Evolutionary conservation across 2,797 vertebrate species (phyloP).

Genomic region (Lagocephalus sceleratus): DNA sequence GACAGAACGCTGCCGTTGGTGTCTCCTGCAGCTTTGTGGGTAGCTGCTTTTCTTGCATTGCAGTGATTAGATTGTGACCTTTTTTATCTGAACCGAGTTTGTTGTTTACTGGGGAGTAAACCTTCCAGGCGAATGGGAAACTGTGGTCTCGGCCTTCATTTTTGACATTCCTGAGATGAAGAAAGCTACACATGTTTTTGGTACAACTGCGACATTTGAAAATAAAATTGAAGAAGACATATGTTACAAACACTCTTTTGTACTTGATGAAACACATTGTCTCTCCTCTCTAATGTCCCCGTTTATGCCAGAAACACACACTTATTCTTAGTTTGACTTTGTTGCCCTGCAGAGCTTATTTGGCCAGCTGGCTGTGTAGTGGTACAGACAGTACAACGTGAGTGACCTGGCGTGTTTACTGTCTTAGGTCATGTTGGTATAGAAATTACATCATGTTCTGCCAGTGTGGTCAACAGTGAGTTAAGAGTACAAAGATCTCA

Average conservation of each 20-base stretch:
- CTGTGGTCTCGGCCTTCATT: conserved; percentile 38
- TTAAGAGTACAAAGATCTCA: too few relatives aligned
- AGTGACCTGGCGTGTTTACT: too few relatives aligned
- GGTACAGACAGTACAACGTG: too few relatives aligned
- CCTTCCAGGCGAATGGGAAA: conserved; percentile 46
- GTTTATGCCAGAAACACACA: not conserved
- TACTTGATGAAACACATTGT: not conserved
- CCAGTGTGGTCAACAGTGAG: too few relatives aligned
- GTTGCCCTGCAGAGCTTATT: too few relatives aligned
- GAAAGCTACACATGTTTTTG: conserved; percentile 66
- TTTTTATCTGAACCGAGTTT: conserved; percentile 24
- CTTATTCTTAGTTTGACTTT: not conserved
- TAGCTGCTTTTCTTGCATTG: conserved; percentile 14
- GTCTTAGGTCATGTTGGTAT: too few relatives aligned
- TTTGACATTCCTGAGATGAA: conserved; percentile 52
- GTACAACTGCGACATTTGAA: conserved; percentile 55
- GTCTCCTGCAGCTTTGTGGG: not conserved
- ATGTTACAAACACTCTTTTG: not conserved
- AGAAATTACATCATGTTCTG: too few relatives aligned
- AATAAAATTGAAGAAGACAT: conserved; percentile 1
- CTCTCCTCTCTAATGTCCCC: not conserved
- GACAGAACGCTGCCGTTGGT: conserved; percentile 12
- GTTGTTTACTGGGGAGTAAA: conserved; percentile 22
- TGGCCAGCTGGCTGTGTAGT: too few relatives aligned
- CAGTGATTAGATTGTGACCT: conserved; percentile 23